Percentiles rank a stretch among this genome's conserved stretches.
Conservation (phyloP, 2,888 invertebrate species). For the Perithous albicinctus region DNA sequence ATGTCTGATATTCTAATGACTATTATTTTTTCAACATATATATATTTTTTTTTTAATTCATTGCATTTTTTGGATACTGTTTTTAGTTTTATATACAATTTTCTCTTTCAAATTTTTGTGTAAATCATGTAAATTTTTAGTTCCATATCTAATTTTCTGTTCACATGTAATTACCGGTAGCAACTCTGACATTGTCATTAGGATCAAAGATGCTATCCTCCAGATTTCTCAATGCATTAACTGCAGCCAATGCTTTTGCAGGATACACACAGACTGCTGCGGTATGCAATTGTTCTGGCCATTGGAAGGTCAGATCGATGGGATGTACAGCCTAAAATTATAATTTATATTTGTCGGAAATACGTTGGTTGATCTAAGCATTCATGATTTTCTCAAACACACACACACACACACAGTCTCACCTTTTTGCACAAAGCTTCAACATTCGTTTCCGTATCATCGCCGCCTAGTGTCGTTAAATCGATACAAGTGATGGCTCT, state of each 20-base stretch:
- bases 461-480: conserved; percentile 95
- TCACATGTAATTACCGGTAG: conserved; percentile 88
- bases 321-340: conserved; percentile 87
- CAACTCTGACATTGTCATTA: conserved; percentile 88
- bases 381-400: too few relatives aligned
- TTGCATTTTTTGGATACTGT: too few relatives aligned
- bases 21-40: too few relatives aligned
- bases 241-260: conserved; percentile 91
- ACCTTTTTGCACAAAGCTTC: conserved; percentile 93
- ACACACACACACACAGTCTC: conserved; percentile 33
- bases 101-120: too few relatives aligned
- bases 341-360: neutral
- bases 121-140: neutral
- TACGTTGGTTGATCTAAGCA: too few relatives aligned
- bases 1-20: too few relatives aligned
- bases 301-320: conserved; percentile 80
- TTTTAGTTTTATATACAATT: too few relatives aligned
- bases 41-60: too few relatives aligned
- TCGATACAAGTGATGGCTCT: conserved; percentile 95
- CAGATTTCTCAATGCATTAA: conserved; percentile 86
- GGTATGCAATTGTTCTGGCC: conserved; percentile 86
- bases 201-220: conserved; percentile 80
- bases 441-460: conserved; percentile 92
- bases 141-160: neutral
- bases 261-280: conserved; percentile 99